Evolutionary conservation across 2,797 vertebrate species (phyloP).

Genomic region (Eulemur rubriventer): DNA sequence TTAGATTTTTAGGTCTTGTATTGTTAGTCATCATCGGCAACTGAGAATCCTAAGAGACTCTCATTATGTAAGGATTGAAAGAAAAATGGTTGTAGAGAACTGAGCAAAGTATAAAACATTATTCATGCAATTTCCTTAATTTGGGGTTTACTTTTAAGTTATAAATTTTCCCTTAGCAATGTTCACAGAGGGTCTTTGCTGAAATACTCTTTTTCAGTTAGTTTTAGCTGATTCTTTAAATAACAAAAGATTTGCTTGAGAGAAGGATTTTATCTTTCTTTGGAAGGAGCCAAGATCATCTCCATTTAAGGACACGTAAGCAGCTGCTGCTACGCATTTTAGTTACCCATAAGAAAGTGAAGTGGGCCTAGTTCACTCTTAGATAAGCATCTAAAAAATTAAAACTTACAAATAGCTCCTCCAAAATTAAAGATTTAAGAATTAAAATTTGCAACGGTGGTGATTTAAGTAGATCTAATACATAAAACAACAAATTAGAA

Average conservation of each 20-base stretch:
- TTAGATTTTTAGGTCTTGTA: not conserved
- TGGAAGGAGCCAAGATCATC: constrained; percentile 83
- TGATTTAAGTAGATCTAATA: constrained; percentile 20
- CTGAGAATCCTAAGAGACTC: not conserved
- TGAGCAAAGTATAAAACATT: constrained; percentile 15
- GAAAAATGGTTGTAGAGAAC: not conserved
- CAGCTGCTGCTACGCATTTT: constrained; percentile 81
- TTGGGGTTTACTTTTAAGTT: constrained; percentile 28
- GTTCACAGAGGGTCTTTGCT: constrained; percentile 39
- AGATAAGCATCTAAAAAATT: not conserved
- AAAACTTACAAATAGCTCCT: not conserved
- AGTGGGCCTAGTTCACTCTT: constrained; percentile 16
- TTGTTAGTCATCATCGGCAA: not conserved
- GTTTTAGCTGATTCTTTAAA: constrained; percentile 75
- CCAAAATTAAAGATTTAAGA: constrained; percentile 25
- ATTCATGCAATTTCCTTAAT: not conserved
- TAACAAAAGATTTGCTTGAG: constrained; percentile 75
- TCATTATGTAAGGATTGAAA: not conserved
- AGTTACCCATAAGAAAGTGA: constrained; percentile 73
- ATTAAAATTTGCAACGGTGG: not conserved
- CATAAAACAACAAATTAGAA: not conserved
- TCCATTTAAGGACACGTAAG: constrained; percentile 88
- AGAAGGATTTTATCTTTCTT: constrained; percentile 82
- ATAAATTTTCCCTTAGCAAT: constrained; percentile 49
- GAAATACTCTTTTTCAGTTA: constrained; percentile 70